Evolutionary conservation across 2,797 vertebrate species (phyloP).

Genomic region (Prionace glauca): DNA sequence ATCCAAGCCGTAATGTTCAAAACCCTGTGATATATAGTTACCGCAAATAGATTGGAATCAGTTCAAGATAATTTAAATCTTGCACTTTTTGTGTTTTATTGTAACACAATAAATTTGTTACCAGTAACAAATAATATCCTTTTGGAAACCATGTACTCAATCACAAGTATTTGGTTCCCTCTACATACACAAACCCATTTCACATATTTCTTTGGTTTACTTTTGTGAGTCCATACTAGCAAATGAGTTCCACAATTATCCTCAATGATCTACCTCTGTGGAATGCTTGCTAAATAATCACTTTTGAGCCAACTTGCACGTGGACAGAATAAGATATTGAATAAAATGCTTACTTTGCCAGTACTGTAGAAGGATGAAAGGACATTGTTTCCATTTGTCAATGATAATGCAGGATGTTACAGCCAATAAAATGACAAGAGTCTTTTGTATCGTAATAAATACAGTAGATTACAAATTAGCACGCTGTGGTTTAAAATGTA

Average conservation of each 20-base stretch:
- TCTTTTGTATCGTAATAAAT: neutral
- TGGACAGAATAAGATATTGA: neutral
- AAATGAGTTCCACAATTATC: neutral
- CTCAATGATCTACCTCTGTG: neutral
- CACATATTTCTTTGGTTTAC: neutral
- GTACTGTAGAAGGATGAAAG: neutral
- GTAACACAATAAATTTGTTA: no score
- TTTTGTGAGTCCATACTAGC: neutral
- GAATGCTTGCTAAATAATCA: neutral
- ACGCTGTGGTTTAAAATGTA: neutral
- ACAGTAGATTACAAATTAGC: neutral
- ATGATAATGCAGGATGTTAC: neutral
- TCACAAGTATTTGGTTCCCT: neutral
- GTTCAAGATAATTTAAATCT: neutral
- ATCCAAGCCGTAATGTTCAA: neutral
- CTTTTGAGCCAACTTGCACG: neutral
- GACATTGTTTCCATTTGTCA: neutral
- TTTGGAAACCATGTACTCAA: neutral
- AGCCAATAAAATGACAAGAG: neutral
- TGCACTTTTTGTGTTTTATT: neutral
- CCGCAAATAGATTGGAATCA: neutral
- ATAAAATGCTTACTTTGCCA: neutral
- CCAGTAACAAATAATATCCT: neutral
- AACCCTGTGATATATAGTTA: neutral
- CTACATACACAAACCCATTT: neutral